Evolutionary conservation across 2,797 vertebrate genomes (phyloP).

Genomic region (Cynodonichthys magdalenae): DNA sequence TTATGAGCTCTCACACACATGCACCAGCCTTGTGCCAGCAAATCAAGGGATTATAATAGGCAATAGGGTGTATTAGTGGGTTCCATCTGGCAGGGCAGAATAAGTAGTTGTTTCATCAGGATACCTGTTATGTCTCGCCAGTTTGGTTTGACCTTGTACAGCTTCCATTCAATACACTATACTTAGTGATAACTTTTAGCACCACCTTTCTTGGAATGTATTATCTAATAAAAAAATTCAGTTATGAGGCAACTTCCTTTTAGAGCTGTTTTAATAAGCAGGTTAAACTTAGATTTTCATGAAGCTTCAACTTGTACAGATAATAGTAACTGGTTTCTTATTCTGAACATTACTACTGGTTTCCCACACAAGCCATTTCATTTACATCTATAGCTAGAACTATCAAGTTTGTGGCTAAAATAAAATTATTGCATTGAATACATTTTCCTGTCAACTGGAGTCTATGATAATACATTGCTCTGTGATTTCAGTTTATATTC

Average conservation of each 20-base stretch:
- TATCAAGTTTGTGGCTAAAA: too few species aligned
- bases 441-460: too few species aligned
- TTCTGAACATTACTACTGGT: background rate
- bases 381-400: too few species aligned
- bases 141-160: slow-evolving; percentile 43
- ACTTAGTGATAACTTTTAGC: slow-evolving; percentile 9
- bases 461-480: too few species aligned
- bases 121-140: slow-evolving; percentile 15
- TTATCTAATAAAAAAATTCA: slow-evolving; percentile 15
- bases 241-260: slow-evolving; percentile 16
- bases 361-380: too few species aligned
- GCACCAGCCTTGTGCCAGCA: slow-evolving; percentile 43
- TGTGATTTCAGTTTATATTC: too few species aligned
- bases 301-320: background rate
- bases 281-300: slow-evolving; percentile 1
- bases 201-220: background rate
- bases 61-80: slow-evolving; percentile 46
- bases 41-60: slow-evolving; percentile 59
- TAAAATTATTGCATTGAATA: too few species aligned
- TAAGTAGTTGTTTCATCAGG: slow-evolving; percentile 27
- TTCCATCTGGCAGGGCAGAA: slow-evolving; percentile 33
- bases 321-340: background rate
- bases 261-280: background rate
- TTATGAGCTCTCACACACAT: slow-evolving; percentile 38
- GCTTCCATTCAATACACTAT: slow-evolving; percentile 3